phyloP scores from a whole-genome alignment of 2,113 vertebrate genomes.

The Odobenus rosmarus region DNA sequence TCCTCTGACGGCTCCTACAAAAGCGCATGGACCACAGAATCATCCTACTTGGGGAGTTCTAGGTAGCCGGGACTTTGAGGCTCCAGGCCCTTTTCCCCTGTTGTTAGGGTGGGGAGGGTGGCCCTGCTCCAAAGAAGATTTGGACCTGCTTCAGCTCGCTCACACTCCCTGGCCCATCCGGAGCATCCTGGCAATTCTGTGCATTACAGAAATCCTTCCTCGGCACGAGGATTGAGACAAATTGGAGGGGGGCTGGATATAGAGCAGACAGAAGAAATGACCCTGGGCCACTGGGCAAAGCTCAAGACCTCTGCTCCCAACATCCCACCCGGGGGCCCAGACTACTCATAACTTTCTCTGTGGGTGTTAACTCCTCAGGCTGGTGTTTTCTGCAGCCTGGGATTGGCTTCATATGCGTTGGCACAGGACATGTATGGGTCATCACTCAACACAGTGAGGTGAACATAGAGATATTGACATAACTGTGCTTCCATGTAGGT shows the following conservation, averaged over 20 bases:
- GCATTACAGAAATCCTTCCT: background rate
- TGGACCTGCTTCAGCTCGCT: background rate
- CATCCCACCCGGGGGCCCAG: background rate
- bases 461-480: fast-evolving
- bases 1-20: background rate
- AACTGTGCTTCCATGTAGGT: background rate
- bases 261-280: background rate
- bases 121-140: no score
- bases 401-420: background rate
- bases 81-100: background rate
- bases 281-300: background rate
- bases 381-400: background rate
- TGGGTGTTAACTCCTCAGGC: background rate
- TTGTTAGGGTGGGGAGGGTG: fast-evolving
- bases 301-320: background rate
- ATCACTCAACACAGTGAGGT: no score
- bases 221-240: background rate
- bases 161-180: fast-evolving
- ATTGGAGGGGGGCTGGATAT: background rate
- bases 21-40: background rate
- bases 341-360: fast-evolving
- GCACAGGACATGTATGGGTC: background rate
- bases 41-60: background rate
- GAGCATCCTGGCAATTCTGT: fast-evolving
- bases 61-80: background rate